Evolutionary conservation across 37 sponge, comb jelly and placozoan genomes (phyloP), one percentile per base, ranked within the genome.

Genomic region (Chondrosia reniformis): DNA sequence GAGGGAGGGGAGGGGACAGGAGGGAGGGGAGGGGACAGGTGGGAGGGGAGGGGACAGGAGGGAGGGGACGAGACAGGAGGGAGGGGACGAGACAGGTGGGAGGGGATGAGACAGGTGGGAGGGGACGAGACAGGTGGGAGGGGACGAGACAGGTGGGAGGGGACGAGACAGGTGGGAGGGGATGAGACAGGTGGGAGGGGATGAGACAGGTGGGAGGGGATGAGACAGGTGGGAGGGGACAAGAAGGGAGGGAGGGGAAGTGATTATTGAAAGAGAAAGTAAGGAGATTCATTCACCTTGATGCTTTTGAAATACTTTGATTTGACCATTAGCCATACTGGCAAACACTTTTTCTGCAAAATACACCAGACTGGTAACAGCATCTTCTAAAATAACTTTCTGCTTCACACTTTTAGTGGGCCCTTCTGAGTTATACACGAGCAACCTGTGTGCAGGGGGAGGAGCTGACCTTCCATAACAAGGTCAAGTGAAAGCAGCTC

Each of bases 261-360:
- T 15, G 52, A 49, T 19, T 19, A 19, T 10, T 49, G 52, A 49
- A 49, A 19, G 52, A 49, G 15, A 49, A 19, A 10, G 15, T 49
- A 19, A 71, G 43, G 21, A 40, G 21, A 39, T 2, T 41, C 72
- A 54, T 39, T 83, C 77, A 49, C n/a, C 43, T 33, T 77, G 0
- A 21, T 42, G 33, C 85, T 52, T 42, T 67, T 67, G 77, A 67
- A 40, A 89, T 9, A 89, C 73, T 49, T 61, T 12, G 24, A 89
- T 42, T 7, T 55, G 43, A 24, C 90, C 85, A 7, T 77, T 78
- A 28, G 85, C 79, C 8, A 75, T 80, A 0, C 80, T 55, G 0
- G 81, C 66, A 49, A 83, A 85, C 19, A 85, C 86, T 44, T 85
- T 69, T 24, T 82, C 59, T 12, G 42, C 38, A 42, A 76, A 84